phyloP scores from a whole-genome alignment of 2,888 invertebrate genomes.

The Byasa hedistus region DNA sequence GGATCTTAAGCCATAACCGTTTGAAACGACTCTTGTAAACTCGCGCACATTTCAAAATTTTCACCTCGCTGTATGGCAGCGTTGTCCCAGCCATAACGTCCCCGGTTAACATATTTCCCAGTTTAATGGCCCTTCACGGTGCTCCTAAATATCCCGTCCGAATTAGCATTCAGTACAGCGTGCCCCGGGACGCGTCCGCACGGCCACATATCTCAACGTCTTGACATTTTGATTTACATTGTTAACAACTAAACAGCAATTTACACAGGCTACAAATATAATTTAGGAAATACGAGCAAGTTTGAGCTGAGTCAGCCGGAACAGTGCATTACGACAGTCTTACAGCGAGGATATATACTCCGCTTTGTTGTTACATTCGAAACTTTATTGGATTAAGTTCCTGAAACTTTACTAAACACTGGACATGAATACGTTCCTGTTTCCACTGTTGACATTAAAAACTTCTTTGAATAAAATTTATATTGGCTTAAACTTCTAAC shows the following conservation, averaged over 20 bases:
- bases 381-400: slow-evolving; percentile 6
- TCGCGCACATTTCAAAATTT: slow-evolving; percentile 4
- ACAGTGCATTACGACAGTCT: not conserved
- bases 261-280: slow-evolving; percentile 20
- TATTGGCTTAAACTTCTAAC: not conserved
- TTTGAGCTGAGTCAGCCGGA: slow-evolving; percentile 6
- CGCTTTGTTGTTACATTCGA: not conserved
- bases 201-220: slow-evolving; percentile 23
- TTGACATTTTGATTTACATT: slow-evolving; percentile 31
- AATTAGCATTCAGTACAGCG: slow-evolving; percentile 37
- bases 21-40: not conserved
- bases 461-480: not conserved
- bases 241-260: slow-evolving; percentile 29
- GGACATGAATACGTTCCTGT: not conserved
- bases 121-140: slow-evolving; percentile 29
- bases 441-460: not conserved
- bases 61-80: not conserved
- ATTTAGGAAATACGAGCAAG: slow-evolving; percentile 25
- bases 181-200: slow-evolving; percentile 15
- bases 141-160: slow-evolving; percentile 33
- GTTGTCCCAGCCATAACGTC: slow-evolving; percentile 2
- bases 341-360: slow-evolving; percentile 8
- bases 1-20: not conserved
- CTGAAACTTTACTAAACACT: not conserved
- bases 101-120: slow-evolving; percentile 11